Percentiles rank a stretch among this genome's conserved stretches.
Evolutionary conservation across 2,888 invertebrate species (phyloP).

Genomic region (Hybos culiciformis): DNA sequence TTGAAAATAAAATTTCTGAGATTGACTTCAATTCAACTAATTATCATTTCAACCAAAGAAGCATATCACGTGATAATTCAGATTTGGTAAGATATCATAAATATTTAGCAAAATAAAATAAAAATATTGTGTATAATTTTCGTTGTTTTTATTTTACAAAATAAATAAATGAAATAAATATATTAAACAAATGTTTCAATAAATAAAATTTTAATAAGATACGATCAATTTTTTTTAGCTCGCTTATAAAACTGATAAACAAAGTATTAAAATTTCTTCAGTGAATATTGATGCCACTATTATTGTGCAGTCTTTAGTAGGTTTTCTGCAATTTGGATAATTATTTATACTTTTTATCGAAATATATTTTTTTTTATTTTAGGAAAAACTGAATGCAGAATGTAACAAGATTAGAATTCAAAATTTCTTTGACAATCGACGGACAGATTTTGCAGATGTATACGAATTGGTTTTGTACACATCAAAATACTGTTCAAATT

Average conservation of each 20-base stretch:
- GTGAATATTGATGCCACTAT: constrained; percentile 27
- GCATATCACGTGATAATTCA: constrained; percentile 23
- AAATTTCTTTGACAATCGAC: constrained; percentile 10
- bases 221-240: not conserved
- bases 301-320: constrained; percentile 31
- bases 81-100: constrained; percentile 21
- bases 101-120: no score
- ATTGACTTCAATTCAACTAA: not conserved
- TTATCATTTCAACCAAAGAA: not conserved
- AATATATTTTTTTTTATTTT: constrained; percentile 7
- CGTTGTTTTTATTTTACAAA: no score
- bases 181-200: no score
- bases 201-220: no score
- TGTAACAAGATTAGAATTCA: constrained; percentile 20
- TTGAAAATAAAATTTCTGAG: not conserved
- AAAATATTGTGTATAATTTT: no score
- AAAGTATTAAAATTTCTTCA: constrained; percentile 25
- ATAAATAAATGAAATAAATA: no score
- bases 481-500: constrained; percentile 31
- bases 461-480: constrained; percentile 24
- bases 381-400: constrained; percentile 29
- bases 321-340: no score
- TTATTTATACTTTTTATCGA: no score
- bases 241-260: constrained; percentile 19
- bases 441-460: constrained; percentile 11